These are phyloP conservation scores for Poeciliopsis occidentalis DNA, from an alignment of 2,113 vertebrate genomes.

Conservation along the genomic window DNA sequence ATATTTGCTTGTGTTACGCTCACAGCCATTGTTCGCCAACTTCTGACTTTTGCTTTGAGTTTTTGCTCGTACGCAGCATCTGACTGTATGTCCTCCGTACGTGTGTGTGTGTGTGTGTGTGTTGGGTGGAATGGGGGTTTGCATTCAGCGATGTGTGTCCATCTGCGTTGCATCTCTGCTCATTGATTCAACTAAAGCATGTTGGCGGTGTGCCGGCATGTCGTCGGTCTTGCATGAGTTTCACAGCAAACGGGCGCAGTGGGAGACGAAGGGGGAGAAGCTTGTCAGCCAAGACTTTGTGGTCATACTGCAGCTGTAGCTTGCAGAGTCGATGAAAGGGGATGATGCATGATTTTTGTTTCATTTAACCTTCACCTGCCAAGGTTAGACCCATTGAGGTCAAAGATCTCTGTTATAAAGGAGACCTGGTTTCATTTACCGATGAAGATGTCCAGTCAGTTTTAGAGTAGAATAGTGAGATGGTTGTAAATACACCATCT, in stretches of 20 bases:
- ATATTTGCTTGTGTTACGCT: conserved; percentile 34
- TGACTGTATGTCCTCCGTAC: conserved; percentile 10
- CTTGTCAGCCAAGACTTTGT: not conserved
- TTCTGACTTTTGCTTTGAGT: conserved; percentile 29
- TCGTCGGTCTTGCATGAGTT: conserved; percentile 55
- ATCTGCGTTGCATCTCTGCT: conserved; percentile 45
- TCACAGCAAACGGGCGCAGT: conserved; percentile 8
- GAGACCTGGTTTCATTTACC: too few relatives aligned
- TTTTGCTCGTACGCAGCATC: conserved; percentile 31
- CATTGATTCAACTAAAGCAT: conserved; percentile 50
- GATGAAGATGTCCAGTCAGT: too few relatives aligned
- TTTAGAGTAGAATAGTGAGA: too few relatives aligned
- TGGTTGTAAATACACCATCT: too few relatives aligned
- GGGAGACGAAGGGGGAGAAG: not conserved
- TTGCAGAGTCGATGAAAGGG: too few relatives aligned
- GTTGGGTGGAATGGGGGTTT: not conserved
- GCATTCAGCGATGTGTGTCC: conserved; percentile 7
- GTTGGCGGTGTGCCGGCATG: conserved; percentile 47
- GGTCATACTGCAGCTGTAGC: not conserved
- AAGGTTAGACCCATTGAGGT: too few relatives aligned
- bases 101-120: not conserved
- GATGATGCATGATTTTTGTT: too few relatives aligned
- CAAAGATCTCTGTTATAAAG: too few relatives aligned
- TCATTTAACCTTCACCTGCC: too few relatives aligned
- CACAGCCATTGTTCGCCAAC: conserved; percentile 40